Percentiles rank a stretch among this genome's conserved stretches.
phyloP scores from a whole-genome alignment of 1,140 invertebrate species.

The fruit fly (Drosophila melanogaster) region Release_6_plus_ISO1_MT NT_033779.5:10735501-10736000 shows the following conservation, averaged over 20 bases:
- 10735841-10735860: constrained; percentile 42
- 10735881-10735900: constrained; percentile 37
- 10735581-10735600: constrained; percentile 42
- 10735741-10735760: constrained; percentile 86
- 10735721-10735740: constrained; percentile 86
- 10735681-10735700: constrained; percentile 86
- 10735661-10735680: constrained; percentile 86
- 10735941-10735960: constrained; percentile 1
- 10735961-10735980: not conserved
- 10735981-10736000: constrained; percentile 11
- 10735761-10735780: constrained; percentile 71
- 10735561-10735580: constrained; percentile 91
- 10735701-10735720: constrained; percentile 85
- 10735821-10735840: constrained; percentile 26
- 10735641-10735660: constrained; percentile 83
- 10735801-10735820: constrained; percentile 31
- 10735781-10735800: constrained; percentile 42
- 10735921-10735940: constrained; percentile 38
- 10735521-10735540: constrained; percentile 92
- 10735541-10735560: constrained; percentile 93
- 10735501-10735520: constrained; percentile 85
- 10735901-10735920: constrained; percentile 33
- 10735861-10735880: constrained; percentile 31
- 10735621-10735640: constrained; percentile 45
- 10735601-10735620: constrained; percentile 45